Percentiles rank a stretch among this genome's conserved stretches.
These are phyloP conservation scores for Amazona vittata DNA, from an alignment of 2,113 vertebrate species.

Conservation along the genomic window DNA sequence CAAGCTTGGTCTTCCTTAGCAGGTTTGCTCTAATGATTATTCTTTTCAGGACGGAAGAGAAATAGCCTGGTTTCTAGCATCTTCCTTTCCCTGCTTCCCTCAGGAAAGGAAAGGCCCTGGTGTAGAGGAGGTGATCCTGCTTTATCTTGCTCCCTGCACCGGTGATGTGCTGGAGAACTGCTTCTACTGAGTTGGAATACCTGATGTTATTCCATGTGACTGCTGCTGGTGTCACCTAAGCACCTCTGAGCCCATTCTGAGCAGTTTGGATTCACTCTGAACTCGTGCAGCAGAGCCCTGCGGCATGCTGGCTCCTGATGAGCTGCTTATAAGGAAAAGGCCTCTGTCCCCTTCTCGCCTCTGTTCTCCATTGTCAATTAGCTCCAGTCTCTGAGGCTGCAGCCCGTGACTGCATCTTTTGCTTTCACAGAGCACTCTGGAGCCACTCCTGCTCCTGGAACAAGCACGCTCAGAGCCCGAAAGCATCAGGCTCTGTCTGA, in stretches of 20 bases:
- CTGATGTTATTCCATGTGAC: background rate
- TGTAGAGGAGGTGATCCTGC: background rate
- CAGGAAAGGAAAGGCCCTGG: background rate
- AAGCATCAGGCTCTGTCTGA: background rate
- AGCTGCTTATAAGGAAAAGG: background rate
- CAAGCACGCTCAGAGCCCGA: background rate
- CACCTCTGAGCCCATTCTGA: background rate
- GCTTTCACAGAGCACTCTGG: background rate
- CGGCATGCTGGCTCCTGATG: background rate
- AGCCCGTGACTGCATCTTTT: background rate
- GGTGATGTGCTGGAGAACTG: background rate
- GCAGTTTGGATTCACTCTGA: background rate
- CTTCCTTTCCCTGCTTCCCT: background rate
- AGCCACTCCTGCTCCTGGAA: slow-evolving; percentile 18
- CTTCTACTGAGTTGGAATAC: background rate
- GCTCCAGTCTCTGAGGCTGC: background rate
- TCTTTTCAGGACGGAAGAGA: background rate
- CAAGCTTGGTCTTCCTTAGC: background rate
- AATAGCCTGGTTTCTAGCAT: background rate
- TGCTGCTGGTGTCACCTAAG: background rate
- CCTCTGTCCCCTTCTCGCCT: background rate
- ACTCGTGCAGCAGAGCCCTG: background rate
- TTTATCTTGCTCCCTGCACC: background rate
- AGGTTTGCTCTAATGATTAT: background rate
- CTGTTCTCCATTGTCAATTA: background rate